Base-by-base conservation (phyloP, 2,888 invertebrate species). In the Neoaliturus tenellus region DNA sequence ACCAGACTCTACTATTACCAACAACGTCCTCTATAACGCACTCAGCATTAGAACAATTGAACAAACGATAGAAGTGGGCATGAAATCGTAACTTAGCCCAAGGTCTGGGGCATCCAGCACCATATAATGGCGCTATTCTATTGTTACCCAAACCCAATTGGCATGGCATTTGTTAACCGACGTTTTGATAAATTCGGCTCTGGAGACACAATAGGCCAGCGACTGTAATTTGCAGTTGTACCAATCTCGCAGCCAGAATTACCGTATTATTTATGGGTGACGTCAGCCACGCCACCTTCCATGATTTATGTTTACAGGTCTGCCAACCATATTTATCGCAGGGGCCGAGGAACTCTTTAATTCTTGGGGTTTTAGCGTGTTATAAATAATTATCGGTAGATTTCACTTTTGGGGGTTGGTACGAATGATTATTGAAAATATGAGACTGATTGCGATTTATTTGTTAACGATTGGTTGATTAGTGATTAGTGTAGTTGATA, bases 241-340 rank as follows among this genome's bases (percentile, higher is more conserved):
- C 78, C 78, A 78, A 78, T 78, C 78, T 55, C 78, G 71, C 78
- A 4, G 55, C 55, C 28, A 78, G 78, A 78, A 78, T 78, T 78
- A 78, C 78, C 78, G 78, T 55, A 78, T 78, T 78, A 78, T 78
- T 78, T 78, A 78, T 78, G 78, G 78, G 78, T 78, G 78, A 78
- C 78, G 78, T 78, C 78, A 78, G 55, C 55, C 78, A 44, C 75
- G 75, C 75, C 75, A 73, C 71, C 71, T 73, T 41, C n/a, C 12
- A 55, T 78, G 78, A 78, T 78, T 78, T 78, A 78, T 78, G 20
- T 55, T 23, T 6, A 17, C 78, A 55, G 48, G 78, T 31, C 78
- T 78, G 35, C 78, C 78, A 55, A 55, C 78, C 31, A 35, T 78
- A 78, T 78, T 51, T 78, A 78, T 78, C 78, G 55, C 75, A 44